Evolutionary conservation across 1,140 invertebrate genomes (phyloP), one percentile per base, ranked within the genome.

Genomic region (Helicoverpa armigera): DNA sequence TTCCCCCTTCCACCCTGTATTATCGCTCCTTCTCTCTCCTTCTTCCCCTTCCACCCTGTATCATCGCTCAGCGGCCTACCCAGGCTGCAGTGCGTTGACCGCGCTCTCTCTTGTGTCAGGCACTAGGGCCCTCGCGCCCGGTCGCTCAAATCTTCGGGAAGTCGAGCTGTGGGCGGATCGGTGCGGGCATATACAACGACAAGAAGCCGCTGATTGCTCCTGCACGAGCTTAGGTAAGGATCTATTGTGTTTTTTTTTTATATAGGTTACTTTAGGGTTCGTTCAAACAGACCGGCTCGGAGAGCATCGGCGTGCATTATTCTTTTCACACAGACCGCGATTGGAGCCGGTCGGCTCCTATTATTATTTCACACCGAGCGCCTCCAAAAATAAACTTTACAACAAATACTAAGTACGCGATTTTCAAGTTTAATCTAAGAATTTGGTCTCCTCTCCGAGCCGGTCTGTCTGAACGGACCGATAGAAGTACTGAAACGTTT

Each of bases 81-180:
- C 23, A 56, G 80, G 86, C 86, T 81, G 85, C 87, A 77, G 72
- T 82, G 81, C 78, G 89, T 87, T 92, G 87, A 92, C 82, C 14
- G 83, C 86, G 88, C 87, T 89, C 89, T 91, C 87, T 88, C 89
- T 81, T 87, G 81, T 67, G 88, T 89, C 93, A 94, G 93, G 93
- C 93, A 92, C 92, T 94, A 94, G 89, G 92, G 91, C 91, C 93
- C 88, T 81, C 87, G 91, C 92, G 93, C 93, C 93, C 92, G 93
- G 91, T 94, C 92, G 89, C 91, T 89, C 89, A 87, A 86, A 87
- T 79, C 86, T 86, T 89, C 91, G 91, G 91, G 90, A 82, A 87
- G 79, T 43, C 90, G 92, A 90, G 91, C 88, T 72, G 87, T 83
- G 91, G 92, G 93, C 86, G 93, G 83, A 94, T 94, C 93, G 93